Evolutionary conservation across 64 coral and sea anemone species (phyloP), one percentile per base, ranked within the genome.

Genomic region (Porites australiensis): DNA sequence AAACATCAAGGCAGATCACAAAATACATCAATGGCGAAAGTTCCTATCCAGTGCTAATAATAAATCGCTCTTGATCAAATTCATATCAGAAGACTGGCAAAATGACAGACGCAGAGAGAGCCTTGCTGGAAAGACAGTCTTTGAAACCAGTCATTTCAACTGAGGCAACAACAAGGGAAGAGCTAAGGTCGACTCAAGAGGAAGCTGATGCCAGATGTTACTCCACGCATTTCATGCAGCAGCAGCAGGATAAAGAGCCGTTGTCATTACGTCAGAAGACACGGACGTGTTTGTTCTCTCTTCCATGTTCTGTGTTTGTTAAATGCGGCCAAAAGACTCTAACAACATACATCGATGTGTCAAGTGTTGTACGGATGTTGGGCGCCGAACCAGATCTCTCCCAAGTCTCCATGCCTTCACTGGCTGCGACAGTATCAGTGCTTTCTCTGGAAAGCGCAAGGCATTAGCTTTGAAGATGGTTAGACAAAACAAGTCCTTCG

Each of bases 1-100:
- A 88, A 93, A 73, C 50, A 88, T 93, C 44, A 78, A 79, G 50
- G 49, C 83, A 7, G 84, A 93, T 2, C 82, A 93, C 50, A 87
- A 63, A 19, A n/a, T 92, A 16, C 80, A 59, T 10, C 81, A 86
- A 61, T 92, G 79, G 79, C 80, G 57, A 4, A 83, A 86, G 18
- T 86, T 92, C 50, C 71, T 92, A 21, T 19, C 22, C 18, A 77
- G 43, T 73, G 9, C 61, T 4, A 64, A 10, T 3, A 92, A 86
- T 61, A 87, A 92, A 70, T 27, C 70, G 12, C 52, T 52, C 2
- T 45, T 92, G 14, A 92, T 86, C 9, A 82, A 4, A 52, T 91
- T 82, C 72, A 49, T 91, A 7, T 65, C 44, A 6, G 50, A 71
- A 48, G 64, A 91, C 16, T 82, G 77, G 77, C 45, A 83, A 80